Base-by-base conservation (phyloP, 2,888 invertebrate genomes). In the Emesis furor region DNA sequence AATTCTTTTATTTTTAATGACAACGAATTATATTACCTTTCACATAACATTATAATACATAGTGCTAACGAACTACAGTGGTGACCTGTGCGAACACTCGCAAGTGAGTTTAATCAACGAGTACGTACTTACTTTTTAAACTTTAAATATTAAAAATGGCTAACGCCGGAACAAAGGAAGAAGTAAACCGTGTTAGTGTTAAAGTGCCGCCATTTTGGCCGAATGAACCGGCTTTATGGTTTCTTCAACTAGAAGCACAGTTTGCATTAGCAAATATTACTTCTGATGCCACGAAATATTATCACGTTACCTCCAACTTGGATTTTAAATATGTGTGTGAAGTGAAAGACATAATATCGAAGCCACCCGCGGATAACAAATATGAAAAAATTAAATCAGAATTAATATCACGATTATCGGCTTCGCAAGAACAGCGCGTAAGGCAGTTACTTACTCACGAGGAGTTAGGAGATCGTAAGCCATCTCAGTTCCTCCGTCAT, bases 161-260 rank as follows among this genome's bases (percentile, higher is more conserved):
- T n/a, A 59, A 17, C 59, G 59, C 5, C 59, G 24, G 2, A 8
- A 24, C 59, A 6, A n/a, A 24, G 8, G 72, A 72, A 1, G 51
- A 72, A 12, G 72, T 72, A 7, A 42, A 42, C n/a, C 46, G 46
- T 10, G 72, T 51, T 5, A 30, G 46, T 1, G 72, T 72, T n/a
- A 68, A 68, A 14, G 59, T 83, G 32, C 87, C 88, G 5, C 82
- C 88, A 8, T 87, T 89, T 76, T 89, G 86, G 88, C 81, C 89
- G 0, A 85, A 89, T 6, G 84, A 89, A 78, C 89, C 89, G 1
- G 85, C 76, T 0, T 39, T 89, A 10, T 89, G 89, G 89, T 90
- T 90, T 73, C 85, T 84, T 0, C 86, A 88, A 69, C 42, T 91
- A 0, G 90, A 91, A 62, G 88, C 85, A 0, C 90, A 90, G 17